These are phyloP conservation scores for Malacoraja senta DNA, from an alignment of 2,797 vertebrate genomes.

Conservation along the genomic window DNA sequence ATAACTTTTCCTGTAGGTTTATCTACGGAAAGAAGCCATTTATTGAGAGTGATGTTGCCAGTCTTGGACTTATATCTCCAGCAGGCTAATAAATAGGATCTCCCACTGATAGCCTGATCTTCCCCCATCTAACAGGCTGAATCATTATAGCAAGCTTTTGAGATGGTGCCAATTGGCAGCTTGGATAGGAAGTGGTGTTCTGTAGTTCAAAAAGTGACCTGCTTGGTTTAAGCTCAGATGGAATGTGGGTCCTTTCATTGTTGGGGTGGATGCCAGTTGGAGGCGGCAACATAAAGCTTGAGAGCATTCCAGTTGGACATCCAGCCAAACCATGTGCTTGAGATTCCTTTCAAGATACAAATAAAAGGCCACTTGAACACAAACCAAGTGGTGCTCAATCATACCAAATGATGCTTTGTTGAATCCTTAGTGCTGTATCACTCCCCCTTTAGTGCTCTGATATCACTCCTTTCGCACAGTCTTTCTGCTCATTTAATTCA, in stretches of 20 bases:
- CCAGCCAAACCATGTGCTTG: slow-evolving; percentile 13
- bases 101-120: neutral
- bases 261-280: slow-evolving; percentile 17
- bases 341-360: slow-evolving; percentile 33
- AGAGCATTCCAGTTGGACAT: neutral
- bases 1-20: neutral
- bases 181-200: neutral
- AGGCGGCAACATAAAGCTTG: slow-evolving; percentile 7
- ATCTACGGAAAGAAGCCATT: neutral
- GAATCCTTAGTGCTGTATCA: slow-evolving; percentile 16
- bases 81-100: neutral
- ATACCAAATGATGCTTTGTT: slow-evolving; percentile 30
- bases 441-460: neutral
- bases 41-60: neutral
- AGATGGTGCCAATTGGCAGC: neutral
- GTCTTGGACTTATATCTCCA: neutral
- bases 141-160: slow-evolving; percentile 25
- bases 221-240: neutral
- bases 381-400: slow-evolving; percentile 31
- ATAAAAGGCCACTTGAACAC: slow-evolving; percentile 32
- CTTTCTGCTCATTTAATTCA: slow-evolving; percentile 22
- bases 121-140: neutral
- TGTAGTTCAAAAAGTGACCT: slow-evolving; percentile 20
- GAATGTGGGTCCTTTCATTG: slow-evolving; percentile 9
- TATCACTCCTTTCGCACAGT: slow-evolving; percentile 16